A percentile compares a stretch with the other conserved stretches of the same genome.
These are phyloP conservation scores for Pseudois nayaur DNA, from an alignment of 2,113 vertebrate species.

Conservation along the genomic window DNA sequence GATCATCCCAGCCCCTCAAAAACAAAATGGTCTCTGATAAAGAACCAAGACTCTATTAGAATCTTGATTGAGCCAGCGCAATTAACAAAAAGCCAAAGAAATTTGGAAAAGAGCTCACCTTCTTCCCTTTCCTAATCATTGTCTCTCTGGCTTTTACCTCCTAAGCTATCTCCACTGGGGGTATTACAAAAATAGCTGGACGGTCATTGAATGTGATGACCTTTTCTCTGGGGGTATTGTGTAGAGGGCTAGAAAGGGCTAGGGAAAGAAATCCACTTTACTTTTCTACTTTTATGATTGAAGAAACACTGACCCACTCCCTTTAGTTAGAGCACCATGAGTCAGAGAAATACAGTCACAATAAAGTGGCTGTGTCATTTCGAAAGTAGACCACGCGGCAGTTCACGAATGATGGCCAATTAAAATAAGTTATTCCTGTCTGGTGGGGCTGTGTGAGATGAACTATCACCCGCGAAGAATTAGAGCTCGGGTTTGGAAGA, in stretches of 20 bases:
- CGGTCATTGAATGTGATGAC: not conserved
- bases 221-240: not conserved
- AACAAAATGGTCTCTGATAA: not conserved
- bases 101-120: not conserved
- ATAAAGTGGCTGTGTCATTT: slow-evolving; percentile 65
- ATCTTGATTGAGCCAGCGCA: not conserved
- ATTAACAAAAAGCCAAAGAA: not conserved
- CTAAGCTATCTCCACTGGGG: not conserved
- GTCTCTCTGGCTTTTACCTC: not conserved
- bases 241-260: not conserved
- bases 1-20: not conserved
- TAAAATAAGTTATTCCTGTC: slow-evolving; percentile 72
- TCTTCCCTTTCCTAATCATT: not conserved
- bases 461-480: slow-evolving; percentile 67
- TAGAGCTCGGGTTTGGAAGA: slow-evolving; percentile 39
- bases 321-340: slow-evolving; percentile 53
- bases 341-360: slow-evolving; percentile 64
- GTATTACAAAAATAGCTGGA: not conserved
- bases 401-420: slow-evolving; percentile 66
- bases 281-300: slow-evolving; percentile 60
- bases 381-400: slow-evolving; percentile 38
- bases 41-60: not conserved
- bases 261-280: slow-evolving; percentile 23
- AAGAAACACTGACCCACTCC: slow-evolving; percentile 57
- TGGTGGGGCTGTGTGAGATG: slow-evolving; percentile 48